Evolutionary conservation across 1,140 invertebrate species (phyloP).

Genomic region (Pararge aegeria): DNA sequence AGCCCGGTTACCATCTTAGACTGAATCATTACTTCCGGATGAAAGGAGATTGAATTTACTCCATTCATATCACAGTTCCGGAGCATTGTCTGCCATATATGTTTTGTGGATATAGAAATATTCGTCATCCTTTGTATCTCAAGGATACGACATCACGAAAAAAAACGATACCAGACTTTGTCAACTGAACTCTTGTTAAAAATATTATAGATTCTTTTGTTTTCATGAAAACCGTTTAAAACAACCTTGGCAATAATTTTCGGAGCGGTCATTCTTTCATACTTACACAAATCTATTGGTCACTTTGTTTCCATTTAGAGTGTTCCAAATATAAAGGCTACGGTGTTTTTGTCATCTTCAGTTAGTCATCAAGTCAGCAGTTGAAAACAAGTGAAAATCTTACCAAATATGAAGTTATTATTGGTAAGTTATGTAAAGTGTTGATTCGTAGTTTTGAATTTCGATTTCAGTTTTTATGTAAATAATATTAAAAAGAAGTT

Average conservation of each 20-base stretch:
- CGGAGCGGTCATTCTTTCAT: constrained; percentile 45
- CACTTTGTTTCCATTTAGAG: constrained; percentile 43
- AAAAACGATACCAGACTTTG: constrained; percentile 12
- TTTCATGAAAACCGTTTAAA: constrained; percentile 47
- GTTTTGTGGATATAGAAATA: constrained; percentile 6
- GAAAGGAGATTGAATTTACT: too few relatives aligned
- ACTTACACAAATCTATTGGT: constrained; percentile 43
- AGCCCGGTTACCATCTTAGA: too few relatives aligned
- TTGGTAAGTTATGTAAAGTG: constrained; percentile 15
- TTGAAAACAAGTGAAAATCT: constrained; percentile 20
- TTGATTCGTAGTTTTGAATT: too few relatives aligned
- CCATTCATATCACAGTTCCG: constrained; percentile 10
- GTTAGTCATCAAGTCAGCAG: constrained; percentile 29
- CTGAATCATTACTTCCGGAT: too few relatives aligned
- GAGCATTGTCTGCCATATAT: not conserved
- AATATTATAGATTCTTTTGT: constrained; percentile 73
- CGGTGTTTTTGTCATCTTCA: constrained; percentile 37
- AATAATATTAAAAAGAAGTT: too few relatives aligned
- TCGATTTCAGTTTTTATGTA: too few relatives aligned
- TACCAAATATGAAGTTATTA: constrained; percentile 28
- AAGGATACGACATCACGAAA: constrained; percentile 20
- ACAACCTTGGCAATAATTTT: constrained; percentile 53
- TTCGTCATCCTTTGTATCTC: constrained; percentile 21
- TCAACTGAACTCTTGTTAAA: constrained; percentile 9
- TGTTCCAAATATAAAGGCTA: constrained; percentile 60